phyloP scores from a whole-genome alignment of 53 echinoderm and acorn worm species.

The Antedon mediterranea region DNA sequence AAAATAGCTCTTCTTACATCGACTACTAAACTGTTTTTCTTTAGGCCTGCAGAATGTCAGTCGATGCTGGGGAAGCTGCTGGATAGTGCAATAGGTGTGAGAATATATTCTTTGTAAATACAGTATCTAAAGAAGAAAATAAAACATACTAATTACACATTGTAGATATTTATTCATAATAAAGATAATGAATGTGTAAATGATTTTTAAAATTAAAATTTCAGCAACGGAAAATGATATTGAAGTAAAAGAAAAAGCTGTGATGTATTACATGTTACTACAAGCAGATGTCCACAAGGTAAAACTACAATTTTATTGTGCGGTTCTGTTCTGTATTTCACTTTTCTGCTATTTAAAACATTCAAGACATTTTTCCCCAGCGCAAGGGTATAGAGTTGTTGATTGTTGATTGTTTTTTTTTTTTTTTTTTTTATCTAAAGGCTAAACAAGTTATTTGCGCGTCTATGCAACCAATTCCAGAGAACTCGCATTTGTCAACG shows the following conservation, averaged over 20 bases:
- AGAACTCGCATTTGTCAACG: neutral
- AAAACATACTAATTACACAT: no score
- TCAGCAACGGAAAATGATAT: conserved; percentile 44
- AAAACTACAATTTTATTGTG: no score
- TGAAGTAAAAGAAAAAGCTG: conserved; percentile 54
- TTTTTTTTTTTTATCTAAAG: neutral
- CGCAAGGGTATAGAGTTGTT: no score
- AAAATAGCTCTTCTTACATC: conserved; percentile 45
- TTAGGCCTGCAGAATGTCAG: conserved; percentile 86
- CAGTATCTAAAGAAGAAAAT: no score
- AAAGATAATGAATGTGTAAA: no score
- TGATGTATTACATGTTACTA: conserved; percentile 58
- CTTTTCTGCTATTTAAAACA: no score
- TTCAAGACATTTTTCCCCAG: no score
- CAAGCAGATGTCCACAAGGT: conserved; percentile 63
- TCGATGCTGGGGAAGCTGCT: conserved; percentile 77
- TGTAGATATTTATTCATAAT: no score
- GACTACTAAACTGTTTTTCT: conserved; percentile 70
- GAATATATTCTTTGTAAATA: neutral
- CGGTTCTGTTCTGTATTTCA: no score
- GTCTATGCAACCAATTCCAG: neutral
- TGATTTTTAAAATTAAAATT: neutral
- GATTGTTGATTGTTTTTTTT: no score
- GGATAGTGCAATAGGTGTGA: conserved; percentile 57
- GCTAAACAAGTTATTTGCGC: neutral